A percentile compares a stretch with the other conserved stretches of the same genome.
Evolutionary conservation across 2,797 vertebrate genomes (phyloP).

Genomic region (Garrulus glandarius): DNA sequence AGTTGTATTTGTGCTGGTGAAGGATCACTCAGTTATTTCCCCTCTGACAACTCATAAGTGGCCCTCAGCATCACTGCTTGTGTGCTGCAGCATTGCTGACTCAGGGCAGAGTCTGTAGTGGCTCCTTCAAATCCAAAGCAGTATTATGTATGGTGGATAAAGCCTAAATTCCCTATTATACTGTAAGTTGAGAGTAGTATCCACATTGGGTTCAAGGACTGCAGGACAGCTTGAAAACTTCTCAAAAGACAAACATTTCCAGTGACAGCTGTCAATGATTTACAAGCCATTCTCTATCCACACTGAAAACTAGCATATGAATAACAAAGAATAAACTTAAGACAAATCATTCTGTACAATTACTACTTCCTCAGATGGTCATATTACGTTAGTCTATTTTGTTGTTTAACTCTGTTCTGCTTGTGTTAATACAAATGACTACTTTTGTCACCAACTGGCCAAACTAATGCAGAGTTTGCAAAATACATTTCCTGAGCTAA

Average conservation of each 20-base stretch:
- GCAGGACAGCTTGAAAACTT: background rate
- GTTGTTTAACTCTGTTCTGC: background rate
- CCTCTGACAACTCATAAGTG: background rate
- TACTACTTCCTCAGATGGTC: background rate
- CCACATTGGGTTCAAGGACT: background rate
- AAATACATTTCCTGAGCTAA: constrained; percentile 47
- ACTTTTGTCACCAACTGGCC: constrained; percentile 4
- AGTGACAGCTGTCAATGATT: constrained; percentile 11
- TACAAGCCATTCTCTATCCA: background rate
- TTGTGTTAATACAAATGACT: constrained; percentile 1
- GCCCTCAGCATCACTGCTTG: background rate
- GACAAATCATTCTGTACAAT: constrained; percentile 2
- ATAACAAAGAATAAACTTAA: background rate
- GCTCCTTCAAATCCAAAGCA: background rate
- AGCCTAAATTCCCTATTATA: background rate
- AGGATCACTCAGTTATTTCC: background rate
- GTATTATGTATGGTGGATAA: background rate
- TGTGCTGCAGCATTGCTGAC: background rate
- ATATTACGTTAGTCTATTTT: background rate
- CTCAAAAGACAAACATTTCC: background rate
- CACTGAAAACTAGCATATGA: background rate
- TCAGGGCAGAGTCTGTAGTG: background rate
- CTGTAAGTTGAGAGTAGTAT: background rate
- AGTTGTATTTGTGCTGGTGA: background rate
- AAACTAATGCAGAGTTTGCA: constrained; percentile 18